phyloP scores from a whole-genome alignment of 2,797 vertebrate species.

The Neoniphon sammara region DNA sequence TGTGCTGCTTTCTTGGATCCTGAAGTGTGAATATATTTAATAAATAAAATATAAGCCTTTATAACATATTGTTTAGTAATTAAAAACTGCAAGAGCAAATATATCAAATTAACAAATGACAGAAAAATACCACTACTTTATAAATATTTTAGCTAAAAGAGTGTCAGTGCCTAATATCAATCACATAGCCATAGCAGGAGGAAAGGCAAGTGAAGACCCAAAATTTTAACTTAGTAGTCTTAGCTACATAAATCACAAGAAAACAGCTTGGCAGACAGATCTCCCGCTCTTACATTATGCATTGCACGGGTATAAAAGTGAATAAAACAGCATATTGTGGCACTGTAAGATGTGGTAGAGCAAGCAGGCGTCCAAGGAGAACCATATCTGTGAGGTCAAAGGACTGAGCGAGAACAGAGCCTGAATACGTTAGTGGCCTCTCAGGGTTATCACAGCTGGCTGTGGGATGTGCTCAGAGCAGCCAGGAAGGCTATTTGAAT shows the following conservation, averaged over 20 bases:
- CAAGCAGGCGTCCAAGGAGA: conserved; percentile 74
- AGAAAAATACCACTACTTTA: background rate
- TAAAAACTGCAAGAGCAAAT: background rate
- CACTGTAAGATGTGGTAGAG: conserved; percentile 73
- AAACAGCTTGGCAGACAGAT: conserved; percentile 65
- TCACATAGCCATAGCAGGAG: conserved; percentile 1
- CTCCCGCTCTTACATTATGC: conserved; percentile 75
- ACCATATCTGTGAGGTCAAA: conserved; percentile 73
- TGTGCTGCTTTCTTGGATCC: background rate
- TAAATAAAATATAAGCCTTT: background rate
- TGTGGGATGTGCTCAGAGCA: conserved; percentile 49
- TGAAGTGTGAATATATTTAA: background rate
- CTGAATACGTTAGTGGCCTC: conserved; percentile 55
- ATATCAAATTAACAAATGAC: conserved; percentile 8
- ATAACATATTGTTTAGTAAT: background rate
- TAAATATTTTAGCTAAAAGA: background rate
- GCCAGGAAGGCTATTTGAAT: conserved; percentile 71
- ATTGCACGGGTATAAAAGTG: conserved; percentile 62
- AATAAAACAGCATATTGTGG: conserved; percentile 74
- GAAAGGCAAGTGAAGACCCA: conserved; percentile 21
- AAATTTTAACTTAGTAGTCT: conserved; percentile 31
- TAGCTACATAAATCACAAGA: conserved; percentile 65
- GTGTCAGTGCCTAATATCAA: background rate
- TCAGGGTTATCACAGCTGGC: conserved; percentile 64
- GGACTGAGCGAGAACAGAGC: conserved; percentile 60